Base-by-base conservation (phyloP, 2,797 vertebrate genomes). In the Mus minutoides region DNA sequence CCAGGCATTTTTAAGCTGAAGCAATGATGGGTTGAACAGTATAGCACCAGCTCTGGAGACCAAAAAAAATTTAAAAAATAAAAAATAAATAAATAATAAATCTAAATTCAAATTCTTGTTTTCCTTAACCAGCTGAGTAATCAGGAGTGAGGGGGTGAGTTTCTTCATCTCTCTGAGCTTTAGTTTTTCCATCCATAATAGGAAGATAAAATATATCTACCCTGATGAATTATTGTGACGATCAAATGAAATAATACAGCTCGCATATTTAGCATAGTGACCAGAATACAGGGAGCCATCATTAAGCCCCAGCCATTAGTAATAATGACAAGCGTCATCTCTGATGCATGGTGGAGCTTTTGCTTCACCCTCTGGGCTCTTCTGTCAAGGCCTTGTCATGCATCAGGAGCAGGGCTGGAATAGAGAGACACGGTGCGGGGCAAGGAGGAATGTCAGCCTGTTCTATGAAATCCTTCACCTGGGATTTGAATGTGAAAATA, bases 401-500 rank as follows among this genome's bases (percentile, higher is more conserved):
- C 92, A 85, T 94, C 96, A 94, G 94, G 88, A 95, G 49, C 77
- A 56, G 43, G 92, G 94, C 91, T 79, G 92, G 76, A 88, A 43
- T 34, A n/a, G 46, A 21, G 60, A 21, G 69, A 19, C 19, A 10
- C 17, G 7, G 19, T 19, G 69, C 76, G 43, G 54, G 80, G 5
- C 40, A 64, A 79, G 6, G 56, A 58, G 91, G 84, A 43, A 54
- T 95, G 96, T 95, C 97, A 97, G 87, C 73, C 92, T 92, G 49
- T 49, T 90, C 89, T 95, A 13, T 77, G 91, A 97, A 95, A 97
- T 91, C 79, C 95, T 97, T 95, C 96, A 95, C 95, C 91, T 97
- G 96, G 96, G 94, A 96, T 95, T 97, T 95, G 83, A 86, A 97
- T 96, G 49, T 85, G 71, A 83, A 96, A 96, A 96, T 24, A 94